Percentiles rank a stretch among this genome's conserved stretches.
phyloP scores from a whole-genome alignment of 2,888 invertebrate species.

The Sabellastarte sp. region DNA sequence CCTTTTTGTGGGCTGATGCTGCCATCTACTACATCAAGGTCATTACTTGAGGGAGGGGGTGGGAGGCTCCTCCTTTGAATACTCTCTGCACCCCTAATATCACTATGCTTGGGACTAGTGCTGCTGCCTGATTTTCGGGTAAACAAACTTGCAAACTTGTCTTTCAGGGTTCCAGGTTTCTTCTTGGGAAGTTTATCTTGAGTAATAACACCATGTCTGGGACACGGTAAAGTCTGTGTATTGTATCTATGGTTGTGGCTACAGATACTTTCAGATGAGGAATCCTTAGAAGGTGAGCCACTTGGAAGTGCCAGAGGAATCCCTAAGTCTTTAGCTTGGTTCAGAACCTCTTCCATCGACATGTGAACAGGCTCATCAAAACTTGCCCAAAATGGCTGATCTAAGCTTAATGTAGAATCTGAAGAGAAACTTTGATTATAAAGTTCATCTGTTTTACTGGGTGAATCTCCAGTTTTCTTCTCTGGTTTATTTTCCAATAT shows the following conservation, averaged over 20 bases:
- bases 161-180: neutral
- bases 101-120: too few species aligned
- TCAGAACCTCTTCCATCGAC: constrained; percentile 29
- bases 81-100: too few species aligned
- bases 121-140: neutral
- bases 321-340: constrained; percentile 25
- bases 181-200: neutral
- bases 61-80: neutral
- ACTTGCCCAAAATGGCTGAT: neutral
- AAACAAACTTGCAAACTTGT: neutral
- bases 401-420: neutral
- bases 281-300: neutral
- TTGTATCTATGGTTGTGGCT: constrained; percentile 1
- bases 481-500: neutral
- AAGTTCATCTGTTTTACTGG: neutral
- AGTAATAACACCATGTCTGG: neutral
- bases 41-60: neutral
- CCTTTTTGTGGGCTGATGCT: neutral
- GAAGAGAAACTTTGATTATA: neutral
- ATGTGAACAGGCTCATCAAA: constrained; percentile 27
- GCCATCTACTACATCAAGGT: neutral
- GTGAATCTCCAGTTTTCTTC: neutral
- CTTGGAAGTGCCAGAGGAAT: constrained; percentile 19
- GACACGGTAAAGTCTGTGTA: neutral
- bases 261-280: too few species aligned